phyloP scores from a whole-genome alignment of 2,113 vertebrate species.

The Herpailurus yagouaroundi region DNA sequence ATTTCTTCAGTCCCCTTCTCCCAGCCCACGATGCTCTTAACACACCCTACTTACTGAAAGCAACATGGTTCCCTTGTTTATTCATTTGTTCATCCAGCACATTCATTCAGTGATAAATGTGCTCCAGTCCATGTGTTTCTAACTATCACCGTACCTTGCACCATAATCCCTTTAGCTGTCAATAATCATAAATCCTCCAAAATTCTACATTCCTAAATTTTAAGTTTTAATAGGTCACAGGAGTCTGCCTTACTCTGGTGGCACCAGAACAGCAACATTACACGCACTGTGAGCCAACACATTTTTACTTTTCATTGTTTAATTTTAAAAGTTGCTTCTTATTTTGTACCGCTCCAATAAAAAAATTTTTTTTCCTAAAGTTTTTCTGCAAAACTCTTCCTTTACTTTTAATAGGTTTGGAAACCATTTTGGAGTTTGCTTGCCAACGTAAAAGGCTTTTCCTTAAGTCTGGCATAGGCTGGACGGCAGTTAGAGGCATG shows the following conservation, averaged over 20 bases:
- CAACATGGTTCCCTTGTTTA: background rate
- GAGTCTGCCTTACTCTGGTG: background rate
- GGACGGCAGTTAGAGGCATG: background rate
- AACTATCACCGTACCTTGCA: background rate
- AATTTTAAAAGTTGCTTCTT: background rate
- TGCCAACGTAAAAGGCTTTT: conserved; percentile 39
- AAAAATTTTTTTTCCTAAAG: background rate
- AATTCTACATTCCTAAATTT: background rate
- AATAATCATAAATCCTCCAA: background rate
- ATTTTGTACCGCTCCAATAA: background rate
- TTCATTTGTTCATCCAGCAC: background rate
- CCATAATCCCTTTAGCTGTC: background rate
- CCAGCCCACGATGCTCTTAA: background rate
- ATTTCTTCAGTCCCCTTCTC: background rate
- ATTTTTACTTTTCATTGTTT: conserved; percentile 2
- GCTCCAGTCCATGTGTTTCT: background rate
- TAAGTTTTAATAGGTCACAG: background rate
- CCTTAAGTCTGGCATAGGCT: conserved; percentile 26
- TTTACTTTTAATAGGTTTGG: conserved; percentile 42
- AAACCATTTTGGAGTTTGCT: conserved; percentile 44
- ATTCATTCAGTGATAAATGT: background rate
- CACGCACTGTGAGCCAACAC: background rate
- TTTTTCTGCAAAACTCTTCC: conserved; percentile 29
- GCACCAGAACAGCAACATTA: background rate
- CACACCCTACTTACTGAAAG: background rate